Evolutionary conservation across 92 coral and sea anemone species (phyloP), one percentile per base, ranked within the genome.

Genomic region (Desmophyllum pertusum): DNA sequence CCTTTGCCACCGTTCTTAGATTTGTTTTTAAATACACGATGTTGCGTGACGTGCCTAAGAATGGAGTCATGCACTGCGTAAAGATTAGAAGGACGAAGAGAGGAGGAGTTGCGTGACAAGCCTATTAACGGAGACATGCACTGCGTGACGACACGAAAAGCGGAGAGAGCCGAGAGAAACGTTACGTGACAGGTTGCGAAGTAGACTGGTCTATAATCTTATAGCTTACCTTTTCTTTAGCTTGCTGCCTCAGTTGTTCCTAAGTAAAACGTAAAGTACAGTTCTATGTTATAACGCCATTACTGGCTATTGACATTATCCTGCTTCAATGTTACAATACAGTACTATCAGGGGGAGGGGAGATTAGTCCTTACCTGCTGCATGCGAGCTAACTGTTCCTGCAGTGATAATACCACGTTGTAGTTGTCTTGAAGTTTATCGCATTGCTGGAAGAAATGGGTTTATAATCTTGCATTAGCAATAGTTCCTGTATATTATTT

Each of bases 211-310:
- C 13, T 4, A 62, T 13, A 21, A 18, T 48, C 53, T 48, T 48
- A 48, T 25, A n/a, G 13, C 85, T 65, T 62, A 95, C 98, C 91
- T 95, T 95, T 83, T 93, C 98, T 55, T 96, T 96, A 55, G 98
- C 98, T 83, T 96, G 98, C 84, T 96, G 98, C 55, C 95, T 89
- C 65, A 96, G 85, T 85, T 96, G 98, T 68, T 96, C 98, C 98
- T 96, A 51, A 67, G 33, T 51, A 29, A 72, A 84, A 81, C 50
- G 6, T 69, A 27, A 84, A 31, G 70, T 65, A 66, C 31, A 39
- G 41, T 7, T 30, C 61, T 3, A 61, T 27, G 36, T 35, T 35
- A 67, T 7, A 65, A 65, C 15, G 73, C 42, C 11, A 17, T 4
- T 36, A 17, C 45, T 3, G 37, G 33, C 41, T 37, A 35, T 4